Evolutionary conservation across 2,113 vertebrate genomes (phyloP).

Genomic region (Colistium nudipinnis): DNA sequence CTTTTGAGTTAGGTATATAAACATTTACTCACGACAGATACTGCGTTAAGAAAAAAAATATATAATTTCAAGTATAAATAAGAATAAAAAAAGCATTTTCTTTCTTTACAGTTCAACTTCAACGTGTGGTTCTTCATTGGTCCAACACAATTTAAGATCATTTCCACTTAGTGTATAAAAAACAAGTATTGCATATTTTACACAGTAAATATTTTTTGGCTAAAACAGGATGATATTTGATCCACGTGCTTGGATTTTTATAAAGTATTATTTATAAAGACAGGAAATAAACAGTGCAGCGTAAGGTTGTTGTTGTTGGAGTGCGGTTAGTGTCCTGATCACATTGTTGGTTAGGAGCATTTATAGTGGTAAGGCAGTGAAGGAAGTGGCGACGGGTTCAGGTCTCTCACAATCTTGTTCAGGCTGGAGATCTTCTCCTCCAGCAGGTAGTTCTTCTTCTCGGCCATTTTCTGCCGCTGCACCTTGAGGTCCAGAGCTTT

Average conservation of each 20-base stretch:
- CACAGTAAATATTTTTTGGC: background rate
- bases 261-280: background rate
- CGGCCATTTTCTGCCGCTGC: constrained; percentile 86
- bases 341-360: constrained; percentile 8
- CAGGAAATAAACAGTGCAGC: background rate
- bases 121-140: constrained; percentile 23
- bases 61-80: constrained; percentile 37
- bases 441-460: constrained; percentile 93
- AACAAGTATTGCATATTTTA: constrained; percentile 27
- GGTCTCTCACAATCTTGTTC: constrained; percentile 89
- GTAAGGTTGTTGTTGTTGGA: background rate
- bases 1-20: constrained; percentile 25
- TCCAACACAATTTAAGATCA: constrained; percentile 9
- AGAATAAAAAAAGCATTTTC: constrained; percentile 10
- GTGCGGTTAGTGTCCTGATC: background rate
- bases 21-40: background rate
- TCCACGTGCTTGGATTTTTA: constrained; percentile 1
- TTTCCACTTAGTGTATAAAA: background rate
- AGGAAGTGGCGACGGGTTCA: constrained; percentile 81
- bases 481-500: constrained; percentile 90
- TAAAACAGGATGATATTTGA: background rate
- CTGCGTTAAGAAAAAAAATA: constrained; percentile 4
- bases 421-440: constrained; percentile 95
- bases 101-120: constrained; percentile 20
- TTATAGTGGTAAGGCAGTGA: constrained; percentile 61